Evolutionary conservation across 2,113 vertebrate species (phyloP), one percentile per base, ranked within the genome.

Genomic region (Tympanuchus pallidicinctus): DNA sequence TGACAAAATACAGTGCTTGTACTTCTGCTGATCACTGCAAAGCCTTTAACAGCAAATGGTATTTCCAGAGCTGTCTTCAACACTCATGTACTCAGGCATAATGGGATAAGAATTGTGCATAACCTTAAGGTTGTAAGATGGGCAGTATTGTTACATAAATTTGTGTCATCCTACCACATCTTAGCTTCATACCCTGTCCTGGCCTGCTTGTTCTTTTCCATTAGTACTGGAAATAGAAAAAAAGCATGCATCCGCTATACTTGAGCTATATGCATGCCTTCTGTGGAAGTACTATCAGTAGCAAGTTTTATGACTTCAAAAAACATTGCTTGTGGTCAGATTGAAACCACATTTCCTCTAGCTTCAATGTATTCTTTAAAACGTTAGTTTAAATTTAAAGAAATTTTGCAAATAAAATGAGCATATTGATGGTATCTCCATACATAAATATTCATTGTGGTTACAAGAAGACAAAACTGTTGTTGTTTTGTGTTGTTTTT

Each of bases 1-100:
- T 86, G 32, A 64, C 25, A 78, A 83, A 90, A 86, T 16, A n/a
- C 50, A 64, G 10, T 67, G 21, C n/a, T 83, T 80, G 25, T 54
- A 27, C 57, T 86, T 71, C 19, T 86, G 45, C 79, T 91, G 61
- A 77, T 86, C 56, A 20, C 42, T 89, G 82, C 60, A 83, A 74
- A 93, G 32, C 42, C 34, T 76, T 64, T 78, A 90, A 36, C 36
- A 81, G 65, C 61, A 86, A 91, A n/a, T 57, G 15, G 25, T 81
- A 78, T 96, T 92, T 69, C 80, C 82, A 81, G 47, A 67, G 72
- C 73, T 74, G 50, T 80, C 80, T 67, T 83, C 50, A 82, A 78
- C 54, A 73, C 42, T 90, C 16, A 8, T 34, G 36, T 78, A 57
- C 16, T 76, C 8, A 19, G 38, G 61, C 43, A 32, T 90, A 88